phyloP scores from a whole-genome alignment of 2,113 vertebrate species.

The Leiothrix lutea region DNA sequence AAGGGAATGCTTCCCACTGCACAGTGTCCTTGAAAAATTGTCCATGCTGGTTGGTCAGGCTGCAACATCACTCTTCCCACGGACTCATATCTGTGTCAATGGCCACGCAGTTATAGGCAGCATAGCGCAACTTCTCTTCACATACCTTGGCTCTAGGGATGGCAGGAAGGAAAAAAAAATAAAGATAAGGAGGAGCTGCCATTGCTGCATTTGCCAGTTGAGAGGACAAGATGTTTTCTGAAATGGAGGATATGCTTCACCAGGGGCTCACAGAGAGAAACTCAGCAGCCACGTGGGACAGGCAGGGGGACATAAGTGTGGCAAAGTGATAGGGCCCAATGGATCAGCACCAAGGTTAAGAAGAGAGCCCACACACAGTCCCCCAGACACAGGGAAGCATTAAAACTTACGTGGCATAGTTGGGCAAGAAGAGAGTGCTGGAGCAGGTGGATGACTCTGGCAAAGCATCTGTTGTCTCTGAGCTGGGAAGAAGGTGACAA shows the following conservation, averaged over 20 bases:
- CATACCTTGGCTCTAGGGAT: slow-evolving; percentile 87
- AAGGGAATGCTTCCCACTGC: neutral
- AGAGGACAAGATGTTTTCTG: neutral
- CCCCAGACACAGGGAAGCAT: neutral
- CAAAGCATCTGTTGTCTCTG: slow-evolving; percentile 92
- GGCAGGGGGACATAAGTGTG: neutral
- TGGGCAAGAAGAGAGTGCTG: slow-evolving; percentile 93
- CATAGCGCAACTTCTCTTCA: slow-evolving; percentile 96
- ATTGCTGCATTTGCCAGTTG: neutral
- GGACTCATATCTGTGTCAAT: slow-evolving; percentile 98
- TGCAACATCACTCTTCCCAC: slow-evolving; percentile 88
- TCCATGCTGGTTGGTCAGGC: neutral
- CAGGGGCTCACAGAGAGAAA: neutral
- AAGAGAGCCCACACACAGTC: neutral
- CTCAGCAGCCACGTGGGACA: neutral
- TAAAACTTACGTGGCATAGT: slow-evolving; percentile 86
- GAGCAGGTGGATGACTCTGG: slow-evolving; percentile 97
- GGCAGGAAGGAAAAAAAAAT: neutral
- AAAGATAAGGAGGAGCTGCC: neutral
- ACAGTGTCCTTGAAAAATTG: neutral
- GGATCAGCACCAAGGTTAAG: neutral
- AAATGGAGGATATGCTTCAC: neutral
- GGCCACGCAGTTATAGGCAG: slow-evolving; percentile 96
- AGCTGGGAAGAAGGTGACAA: slow-evolving; percentile 62
- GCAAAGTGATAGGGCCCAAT: neutral